A percentile compares a stretch with the other conserved stretches of the same genome.
phyloP scores from a whole-genome alignment of 2,888 invertebrate genomes.

The Clanis bilineata region DNA sequence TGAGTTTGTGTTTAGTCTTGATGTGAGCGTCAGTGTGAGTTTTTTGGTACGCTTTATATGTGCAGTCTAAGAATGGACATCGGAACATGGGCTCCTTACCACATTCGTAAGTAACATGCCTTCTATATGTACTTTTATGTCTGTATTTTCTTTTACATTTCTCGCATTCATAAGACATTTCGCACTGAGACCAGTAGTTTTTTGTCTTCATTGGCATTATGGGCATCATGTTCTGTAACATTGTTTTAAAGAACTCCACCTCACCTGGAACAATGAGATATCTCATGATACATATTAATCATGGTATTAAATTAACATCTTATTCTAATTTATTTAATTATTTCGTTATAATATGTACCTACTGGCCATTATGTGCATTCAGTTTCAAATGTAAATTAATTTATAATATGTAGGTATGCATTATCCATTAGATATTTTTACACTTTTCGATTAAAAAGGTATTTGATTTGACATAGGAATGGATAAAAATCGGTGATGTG shows the following conservation, averaged over 20 bases:
- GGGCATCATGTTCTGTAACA: constrained; percentile 77
- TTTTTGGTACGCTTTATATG: constrained; percentile 78
- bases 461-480: not conserved
- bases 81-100: constrained; percentile 83
- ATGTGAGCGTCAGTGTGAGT: constrained; percentile 78
- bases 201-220: constrained; percentile 77
- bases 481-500: not conserved
- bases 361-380: too few species aligned
- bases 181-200: constrained; percentile 76
- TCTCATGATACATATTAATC: not conserved
- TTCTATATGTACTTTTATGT: constrained; percentile 87
- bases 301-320: not conserved
- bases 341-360: too few species aligned
- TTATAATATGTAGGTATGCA: too few species aligned
- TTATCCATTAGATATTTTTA: too few species aligned
- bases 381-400: too few species aligned
- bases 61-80: constrained; percentile 74
- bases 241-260: constrained; percentile 75
- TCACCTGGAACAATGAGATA: constrained; percentile 75
- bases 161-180: constrained; percentile 80
- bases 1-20: constrained; percentile 77
- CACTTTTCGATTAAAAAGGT: not conserved
- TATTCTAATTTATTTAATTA: not conserved
- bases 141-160: constrained; percentile 88
- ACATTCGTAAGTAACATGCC: constrained; percentile 86